Evolutionary conservation across 2,797 vertebrate genomes (phyloP).

Genomic region (Artibeus jamaicensis): DNA sequence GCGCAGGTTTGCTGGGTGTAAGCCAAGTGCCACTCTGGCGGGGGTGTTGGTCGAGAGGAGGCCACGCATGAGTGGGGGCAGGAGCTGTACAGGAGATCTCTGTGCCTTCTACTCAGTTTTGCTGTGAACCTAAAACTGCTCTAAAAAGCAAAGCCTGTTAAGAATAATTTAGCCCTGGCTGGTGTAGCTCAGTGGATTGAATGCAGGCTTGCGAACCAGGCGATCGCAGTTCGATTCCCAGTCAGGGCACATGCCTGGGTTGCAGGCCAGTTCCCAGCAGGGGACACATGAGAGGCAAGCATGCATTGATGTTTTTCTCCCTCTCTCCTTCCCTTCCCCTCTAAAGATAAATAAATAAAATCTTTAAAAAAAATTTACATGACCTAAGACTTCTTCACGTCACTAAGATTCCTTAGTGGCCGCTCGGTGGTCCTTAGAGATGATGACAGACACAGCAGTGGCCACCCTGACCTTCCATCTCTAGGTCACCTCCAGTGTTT

Average conservation of each 20-base stretch:
- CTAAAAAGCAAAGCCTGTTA: background rate
- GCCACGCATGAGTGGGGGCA: accelerated
- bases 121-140: background rate
- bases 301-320: no score
- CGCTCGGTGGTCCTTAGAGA: background rate
- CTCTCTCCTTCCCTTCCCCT: no score
- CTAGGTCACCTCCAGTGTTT: background rate
- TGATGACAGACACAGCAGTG: accelerated
- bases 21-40: accelerated
- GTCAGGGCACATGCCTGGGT: no score
- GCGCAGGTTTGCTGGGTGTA: background rate
- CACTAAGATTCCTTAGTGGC: background rate
- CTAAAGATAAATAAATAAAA: no score
- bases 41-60: background rate
- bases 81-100: background rate
- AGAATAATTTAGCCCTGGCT: background rate
- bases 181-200: no score
- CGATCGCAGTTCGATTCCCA: no score
- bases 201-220: no score
- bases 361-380: no score
- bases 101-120: background rate
- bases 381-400: background rate
- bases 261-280: no score
- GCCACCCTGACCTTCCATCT: accelerated
- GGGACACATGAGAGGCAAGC: no score